Evolutionary conservation across 2,113 vertebrate species (phyloP).

Genomic region (Ammodytes dubius): DNA sequence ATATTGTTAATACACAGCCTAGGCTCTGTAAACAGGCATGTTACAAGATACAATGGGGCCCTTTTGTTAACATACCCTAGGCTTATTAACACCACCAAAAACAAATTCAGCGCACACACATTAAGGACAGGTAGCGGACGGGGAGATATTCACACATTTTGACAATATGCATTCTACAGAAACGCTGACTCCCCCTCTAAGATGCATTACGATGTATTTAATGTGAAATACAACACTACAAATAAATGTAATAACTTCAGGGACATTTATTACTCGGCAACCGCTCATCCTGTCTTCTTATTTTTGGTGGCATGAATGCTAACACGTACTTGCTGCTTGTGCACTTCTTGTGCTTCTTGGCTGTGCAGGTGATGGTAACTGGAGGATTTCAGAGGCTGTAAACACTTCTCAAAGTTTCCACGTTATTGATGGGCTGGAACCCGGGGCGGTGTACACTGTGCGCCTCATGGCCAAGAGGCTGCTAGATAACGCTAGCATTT

Average conservation of each 20-base stretch:
- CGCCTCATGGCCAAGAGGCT: conserved; percentile 92
- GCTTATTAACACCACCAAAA: too few species aligned
- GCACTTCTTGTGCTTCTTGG: conserved; percentile 82
- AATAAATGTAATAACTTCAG: not conserved
- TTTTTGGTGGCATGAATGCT: conserved; percentile 38
- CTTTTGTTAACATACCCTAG: too few species aligned
- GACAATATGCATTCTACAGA: too few species aligned
- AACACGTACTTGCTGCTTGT: conserved; percentile 79
- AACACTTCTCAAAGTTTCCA: conserved; percentile 91
- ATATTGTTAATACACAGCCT: too few species aligned
- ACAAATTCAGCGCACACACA: too few species aligned
- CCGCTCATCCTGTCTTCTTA: conserved; percentile 10
- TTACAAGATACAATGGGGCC: too few species aligned
- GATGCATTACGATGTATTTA: conserved; percentile 19
- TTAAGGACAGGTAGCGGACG: too few species aligned
- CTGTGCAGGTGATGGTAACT: conserved; percentile 90
- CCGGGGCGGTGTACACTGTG: conserved; percentile 90
- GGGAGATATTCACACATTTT: too few species aligned
- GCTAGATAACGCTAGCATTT: conserved; percentile 95
- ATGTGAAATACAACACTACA: conserved; percentile 21
- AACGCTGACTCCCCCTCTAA: not conserved
- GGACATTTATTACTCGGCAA: not conserved
- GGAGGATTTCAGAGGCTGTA: conserved; percentile 90
- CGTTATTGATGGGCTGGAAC: conserved; percentile 89
- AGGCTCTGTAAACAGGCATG: too few species aligned